These are phyloP conservation scores for Micromys minutus DNA, from an alignment of 2,113 vertebrate genomes.

Conservation along the genomic window DNA sequence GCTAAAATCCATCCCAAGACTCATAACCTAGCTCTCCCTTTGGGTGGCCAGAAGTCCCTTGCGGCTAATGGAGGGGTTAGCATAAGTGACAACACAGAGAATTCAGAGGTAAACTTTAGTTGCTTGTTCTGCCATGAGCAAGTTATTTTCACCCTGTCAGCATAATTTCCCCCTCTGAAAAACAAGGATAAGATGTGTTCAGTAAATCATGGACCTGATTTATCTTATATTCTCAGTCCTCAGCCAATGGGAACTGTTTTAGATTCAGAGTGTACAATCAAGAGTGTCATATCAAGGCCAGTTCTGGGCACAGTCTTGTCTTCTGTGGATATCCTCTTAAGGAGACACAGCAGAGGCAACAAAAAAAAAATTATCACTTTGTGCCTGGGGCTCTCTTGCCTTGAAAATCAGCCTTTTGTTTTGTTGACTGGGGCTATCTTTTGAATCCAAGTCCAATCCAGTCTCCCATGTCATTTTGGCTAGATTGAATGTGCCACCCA, in stretches of 20 bases:
- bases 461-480: constrained; percentile 23
- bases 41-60: not conserved
- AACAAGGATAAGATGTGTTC: not conserved
- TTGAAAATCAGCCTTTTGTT: not conserved
- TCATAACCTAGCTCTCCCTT: not conserved
- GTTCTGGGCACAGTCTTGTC: not conserved
- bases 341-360: not conserved
- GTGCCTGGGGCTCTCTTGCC: not conserved
- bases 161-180: not conserved
- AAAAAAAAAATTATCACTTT: not conserved
- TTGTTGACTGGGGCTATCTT: not conserved
- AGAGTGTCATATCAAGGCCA: too few relatives aligned
- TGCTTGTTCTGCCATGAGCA: not conserved
- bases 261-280: not conserved
- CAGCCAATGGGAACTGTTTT: not conserved
- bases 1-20: not conserved
- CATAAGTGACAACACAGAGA: not conserved
- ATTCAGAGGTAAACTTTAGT: not conserved
- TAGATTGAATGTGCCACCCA: not conserved
- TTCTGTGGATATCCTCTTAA: not conserved
- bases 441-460: not conserved
- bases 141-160: not conserved
- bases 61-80: not conserved
- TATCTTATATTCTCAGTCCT: not conserved
- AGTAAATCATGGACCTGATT: not conserved